Conservation (phyloP, 1,140 invertebrate species). For the Conus ventricosus region DNA sequence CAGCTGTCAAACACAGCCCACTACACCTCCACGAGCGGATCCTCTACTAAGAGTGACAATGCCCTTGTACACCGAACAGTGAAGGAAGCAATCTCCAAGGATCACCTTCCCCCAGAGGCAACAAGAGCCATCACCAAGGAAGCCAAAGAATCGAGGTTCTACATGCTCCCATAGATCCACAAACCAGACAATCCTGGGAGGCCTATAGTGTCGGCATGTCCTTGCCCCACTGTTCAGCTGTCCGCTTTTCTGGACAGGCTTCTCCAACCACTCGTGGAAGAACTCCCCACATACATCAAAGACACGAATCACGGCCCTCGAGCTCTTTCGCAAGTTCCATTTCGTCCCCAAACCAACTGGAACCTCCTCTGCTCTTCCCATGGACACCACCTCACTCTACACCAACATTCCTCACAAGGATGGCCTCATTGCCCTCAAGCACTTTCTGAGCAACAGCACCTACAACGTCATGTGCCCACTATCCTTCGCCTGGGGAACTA, state of each 20-base stretch:
- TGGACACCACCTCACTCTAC: not conserved
- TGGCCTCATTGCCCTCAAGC: not conserved
- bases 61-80: not conserved
- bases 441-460: not conserved
- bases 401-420: constrained; percentile 2
- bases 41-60: not conserved
- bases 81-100: not conserved
- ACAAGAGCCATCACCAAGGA: not conserved
- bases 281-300: not conserved
- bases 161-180: not conserved
- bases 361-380: not conserved
- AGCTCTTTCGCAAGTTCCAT: not conserved
- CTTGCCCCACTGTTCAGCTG: not conserved
- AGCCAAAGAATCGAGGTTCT: not conserved
- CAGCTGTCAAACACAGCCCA: not conserved
- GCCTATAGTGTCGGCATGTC: not conserved
- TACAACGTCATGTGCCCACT: not conserved
- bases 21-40: not conserved
- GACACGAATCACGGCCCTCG: not conserved
- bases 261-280: not conserved
- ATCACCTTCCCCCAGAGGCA: not conserved
- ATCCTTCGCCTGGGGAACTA: not conserved
- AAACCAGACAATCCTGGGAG: constrained; percentile 11
- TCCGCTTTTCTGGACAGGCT: not conserved
- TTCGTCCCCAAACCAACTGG: not conserved